Evolutionary conservation across 2,888 invertebrate species (phyloP).

Genomic region (Caenorhabditis sp.): DNA sequence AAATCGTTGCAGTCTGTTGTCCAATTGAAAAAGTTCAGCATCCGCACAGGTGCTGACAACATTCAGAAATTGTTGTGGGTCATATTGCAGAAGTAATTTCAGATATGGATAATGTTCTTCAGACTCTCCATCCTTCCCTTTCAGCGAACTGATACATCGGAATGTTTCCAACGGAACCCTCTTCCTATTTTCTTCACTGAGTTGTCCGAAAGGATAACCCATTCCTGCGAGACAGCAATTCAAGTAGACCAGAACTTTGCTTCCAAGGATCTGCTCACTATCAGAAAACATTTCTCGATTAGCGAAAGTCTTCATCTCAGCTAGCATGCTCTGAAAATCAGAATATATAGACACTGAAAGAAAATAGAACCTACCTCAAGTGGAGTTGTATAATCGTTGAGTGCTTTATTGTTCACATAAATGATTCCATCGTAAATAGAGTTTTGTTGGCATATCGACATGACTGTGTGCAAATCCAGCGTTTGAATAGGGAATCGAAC

Average conservation of each 20-base stretch:
- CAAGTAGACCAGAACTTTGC: conserved; percentile 91
- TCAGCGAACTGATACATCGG: conserved; percentile 71
- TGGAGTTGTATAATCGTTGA: conserved; percentile 89
- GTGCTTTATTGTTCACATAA: conserved; percentile 89
- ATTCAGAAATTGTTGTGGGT: conserved; percentile 87
- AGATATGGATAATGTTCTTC: conserved; percentile 80
- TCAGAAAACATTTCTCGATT: conserved; percentile 82
- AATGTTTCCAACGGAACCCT: conserved; percentile 77
- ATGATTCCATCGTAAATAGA: conserved; percentile 88
- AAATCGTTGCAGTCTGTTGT: conserved; percentile 70
- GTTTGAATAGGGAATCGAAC: conserved; percentile 89
- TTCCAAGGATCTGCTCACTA: conserved; percentile 87
- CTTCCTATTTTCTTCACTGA: conserved; percentile 65
- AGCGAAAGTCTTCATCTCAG: conserved; percentile 71
- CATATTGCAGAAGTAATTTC: conserved; percentile 89
- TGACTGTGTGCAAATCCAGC: conserved; percentile 89
- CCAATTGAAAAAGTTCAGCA: conserved; percentile 71
- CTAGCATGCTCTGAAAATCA: conserved; percentile 81
- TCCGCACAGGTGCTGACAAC: conserved; percentile 80
- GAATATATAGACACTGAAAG: conserved; percentile 1
- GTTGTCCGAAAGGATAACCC: conserved; percentile 88
- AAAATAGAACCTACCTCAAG: conserved; percentile 85
- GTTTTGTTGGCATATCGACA: conserved; percentile 86
- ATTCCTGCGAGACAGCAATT: conserved; percentile 92
- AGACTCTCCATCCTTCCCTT: conserved; percentile 65